Conservation (phyloP, 2,797 vertebrate genomes). For the Luscinia luscinia region DNA sequence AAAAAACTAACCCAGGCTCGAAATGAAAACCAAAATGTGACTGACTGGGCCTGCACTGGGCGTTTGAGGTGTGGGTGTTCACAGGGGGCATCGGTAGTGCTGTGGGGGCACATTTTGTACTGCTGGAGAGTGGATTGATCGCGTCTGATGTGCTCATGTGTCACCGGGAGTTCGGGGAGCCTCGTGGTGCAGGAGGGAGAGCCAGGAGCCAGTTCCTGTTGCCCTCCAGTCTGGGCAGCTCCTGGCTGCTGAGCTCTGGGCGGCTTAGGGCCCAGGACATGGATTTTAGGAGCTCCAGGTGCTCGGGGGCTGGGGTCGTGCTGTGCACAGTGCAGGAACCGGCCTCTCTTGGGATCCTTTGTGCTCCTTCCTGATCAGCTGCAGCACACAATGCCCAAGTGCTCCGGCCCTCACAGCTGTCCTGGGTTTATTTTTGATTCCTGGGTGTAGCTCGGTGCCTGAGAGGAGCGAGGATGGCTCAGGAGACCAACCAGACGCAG, state of each 20-base stretch:
- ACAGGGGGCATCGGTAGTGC: neutral
- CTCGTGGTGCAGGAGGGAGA: neutral
- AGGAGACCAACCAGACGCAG: conserved; percentile 92
- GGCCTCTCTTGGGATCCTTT: neutral
- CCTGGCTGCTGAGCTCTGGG: neutral
- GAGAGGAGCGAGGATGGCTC: conserved; percentile 85
- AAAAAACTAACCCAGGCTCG: neutral
- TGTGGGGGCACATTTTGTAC: neutral
- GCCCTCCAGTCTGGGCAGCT: neutral
- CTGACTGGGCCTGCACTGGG: neutral
- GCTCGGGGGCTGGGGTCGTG: neutral
- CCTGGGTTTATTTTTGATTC: neutral
- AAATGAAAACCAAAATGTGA: neutral
- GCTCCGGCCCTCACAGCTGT: neutral
- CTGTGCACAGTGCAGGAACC: neutral
- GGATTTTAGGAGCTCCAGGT: neutral
- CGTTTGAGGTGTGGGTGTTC: neutral
- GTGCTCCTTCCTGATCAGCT: conserved; percentile 46
- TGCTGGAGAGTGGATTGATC: fast-evolving
- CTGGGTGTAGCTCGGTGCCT: conserved; percentile 37
- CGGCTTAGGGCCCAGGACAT: neutral
- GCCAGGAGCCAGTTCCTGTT: fast-evolving
- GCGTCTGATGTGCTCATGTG: fast-evolving
- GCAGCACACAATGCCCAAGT: neutral
- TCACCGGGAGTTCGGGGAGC: neutral